Evolutionary conservation across 35 echinoderm and acorn worm species (phyloP), one percentile per base, ranked within the genome.

Genomic region (Heliocidaris tuberculata): DNA sequence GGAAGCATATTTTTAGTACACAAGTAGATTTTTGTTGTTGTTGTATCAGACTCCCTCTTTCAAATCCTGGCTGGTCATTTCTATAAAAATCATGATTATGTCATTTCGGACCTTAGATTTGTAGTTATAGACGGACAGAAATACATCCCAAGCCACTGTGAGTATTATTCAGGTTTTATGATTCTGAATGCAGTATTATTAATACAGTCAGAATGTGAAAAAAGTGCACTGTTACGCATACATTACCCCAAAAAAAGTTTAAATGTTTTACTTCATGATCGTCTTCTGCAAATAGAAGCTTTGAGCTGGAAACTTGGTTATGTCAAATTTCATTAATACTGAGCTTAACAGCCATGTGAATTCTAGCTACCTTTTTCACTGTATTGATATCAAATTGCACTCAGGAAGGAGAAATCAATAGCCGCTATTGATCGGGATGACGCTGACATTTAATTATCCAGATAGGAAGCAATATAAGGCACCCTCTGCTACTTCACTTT

Each of bases 401-500:
- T 5, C 31, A 32, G 87, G 87, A 89, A 89, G 32, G 87, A 4
- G 6, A 42, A 89, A 89, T 89, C 87, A 89, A 89, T 89, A 48
- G 31, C 16, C 47, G 2, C 31, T 89, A 89, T 89, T 32, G 87
- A 89, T 89, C 24, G 87, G 17, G 30, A 89, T 17, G 87, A 89
- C 15, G 65, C 87, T 89, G 31, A 89, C 87, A 89, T 89, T 89
- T 89, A 47, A 32, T 89, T 48, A 89, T 89, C 87, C 16, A 48
- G 87, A 89, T 7, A 89, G 87, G 47, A 89, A 89, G 87, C 87
- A 89, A 78, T 78, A 78, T 19, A n/a, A 78, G 27, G 65, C 27
- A 19, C 6, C 65, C 65, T 78, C n/a, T 78, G 65, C 65, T 21
- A 78, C 65, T 78, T 78, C 27, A 78, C 65, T 78, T 5, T 78